These are phyloP conservation scores for Furnarius figulus DNA, from an alignment of 2,113 vertebrate genomes.

Conservation along the genomic window DNA sequence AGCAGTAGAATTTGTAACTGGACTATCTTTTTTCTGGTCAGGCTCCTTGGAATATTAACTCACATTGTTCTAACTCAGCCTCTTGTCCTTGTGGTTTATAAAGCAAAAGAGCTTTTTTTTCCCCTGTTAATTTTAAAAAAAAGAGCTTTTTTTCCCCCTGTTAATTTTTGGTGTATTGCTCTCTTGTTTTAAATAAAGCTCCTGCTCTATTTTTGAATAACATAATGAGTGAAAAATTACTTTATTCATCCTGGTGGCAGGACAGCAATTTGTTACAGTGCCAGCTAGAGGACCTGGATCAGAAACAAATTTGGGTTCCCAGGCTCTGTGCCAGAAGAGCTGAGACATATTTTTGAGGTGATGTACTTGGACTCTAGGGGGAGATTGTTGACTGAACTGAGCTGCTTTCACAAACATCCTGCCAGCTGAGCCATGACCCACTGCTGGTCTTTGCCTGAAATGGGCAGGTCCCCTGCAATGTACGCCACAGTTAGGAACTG, in stretches of 20 bases:
- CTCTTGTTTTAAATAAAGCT: conserved; percentile 40
- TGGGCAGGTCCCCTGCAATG: neutral
- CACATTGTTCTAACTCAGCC: neutral
- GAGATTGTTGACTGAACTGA: conserved; percentile 15
- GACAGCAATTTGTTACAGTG: conserved; percentile 16
- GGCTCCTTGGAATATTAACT: conserved; percentile 7
- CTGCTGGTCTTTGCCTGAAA: neutral
- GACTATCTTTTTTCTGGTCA: conserved; percentile 1
- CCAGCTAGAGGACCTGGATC: conserved; percentile 56
- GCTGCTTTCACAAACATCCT: conserved; percentile 45
- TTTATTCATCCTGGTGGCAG: conserved; percentile 33
- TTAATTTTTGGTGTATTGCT: conserved; percentile 35
- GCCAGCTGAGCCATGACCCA: conserved; percentile 5
- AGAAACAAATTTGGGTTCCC: conserved; percentile 60
- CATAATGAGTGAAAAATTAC: conserved; percentile 51
- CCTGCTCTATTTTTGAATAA: conserved; percentile 50
- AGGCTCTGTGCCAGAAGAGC: conserved; percentile 39
- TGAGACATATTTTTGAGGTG: conserved; percentile 65
- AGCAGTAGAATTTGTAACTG: neutral
- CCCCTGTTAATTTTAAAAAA: conserved; percentile 25
- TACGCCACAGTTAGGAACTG: rapidly evolving
- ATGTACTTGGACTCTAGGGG: conserved; percentile 42
- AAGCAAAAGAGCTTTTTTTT: neutral
- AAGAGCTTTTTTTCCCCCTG: neutral
- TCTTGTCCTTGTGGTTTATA: conserved; percentile 9